These are phyloP conservation scores for Mormyrus lacerda DNA, from an alignment of 2,113 vertebrate species.

Conservation along the genomic window DNA sequence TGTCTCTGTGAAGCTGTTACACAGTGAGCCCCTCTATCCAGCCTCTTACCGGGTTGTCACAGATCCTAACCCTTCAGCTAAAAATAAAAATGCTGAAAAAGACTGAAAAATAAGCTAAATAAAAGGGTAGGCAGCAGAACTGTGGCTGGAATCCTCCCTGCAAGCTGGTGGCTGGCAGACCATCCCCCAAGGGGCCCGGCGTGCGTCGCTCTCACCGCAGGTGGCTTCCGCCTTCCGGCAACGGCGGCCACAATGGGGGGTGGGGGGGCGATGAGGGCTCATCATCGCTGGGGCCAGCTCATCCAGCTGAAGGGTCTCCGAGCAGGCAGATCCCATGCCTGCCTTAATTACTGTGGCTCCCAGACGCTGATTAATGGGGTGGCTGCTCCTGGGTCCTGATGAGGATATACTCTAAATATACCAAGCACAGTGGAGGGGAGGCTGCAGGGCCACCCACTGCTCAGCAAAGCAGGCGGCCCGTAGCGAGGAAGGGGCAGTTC, in stretches of 20 bases:
- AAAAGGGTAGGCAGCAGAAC: not conserved
- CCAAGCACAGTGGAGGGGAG: not conserved
- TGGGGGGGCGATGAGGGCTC: not conserved
- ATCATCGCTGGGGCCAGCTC: not conserved
- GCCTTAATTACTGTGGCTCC: constrained; percentile 6
- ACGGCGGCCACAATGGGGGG: not conserved
- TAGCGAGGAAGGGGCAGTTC: not conserved
- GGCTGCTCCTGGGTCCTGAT: not conserved
- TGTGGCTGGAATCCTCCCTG: not conserved
- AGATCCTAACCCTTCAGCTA: not conserved
- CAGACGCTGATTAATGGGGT: constrained; percentile 18
- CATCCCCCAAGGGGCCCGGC: not conserved
- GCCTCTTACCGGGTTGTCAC: not conserved
- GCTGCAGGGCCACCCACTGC: not conserved
- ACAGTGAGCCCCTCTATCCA: not conserved
- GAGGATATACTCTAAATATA: constrained; percentile 12
- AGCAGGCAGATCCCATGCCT: not conserved
- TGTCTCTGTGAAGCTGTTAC: not conserved
- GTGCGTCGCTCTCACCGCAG: not conserved
- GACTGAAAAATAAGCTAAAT: not conserved
- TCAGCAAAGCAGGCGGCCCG: not conserved
- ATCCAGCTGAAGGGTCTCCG: not conserved
- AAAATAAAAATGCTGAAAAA: constrained; percentile 16
- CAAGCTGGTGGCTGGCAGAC: not conserved
- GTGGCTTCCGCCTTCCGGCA: not conserved